Conservation (phyloP, 2,888 invertebrate genomes). For the Drosophila affinis region DNA sequence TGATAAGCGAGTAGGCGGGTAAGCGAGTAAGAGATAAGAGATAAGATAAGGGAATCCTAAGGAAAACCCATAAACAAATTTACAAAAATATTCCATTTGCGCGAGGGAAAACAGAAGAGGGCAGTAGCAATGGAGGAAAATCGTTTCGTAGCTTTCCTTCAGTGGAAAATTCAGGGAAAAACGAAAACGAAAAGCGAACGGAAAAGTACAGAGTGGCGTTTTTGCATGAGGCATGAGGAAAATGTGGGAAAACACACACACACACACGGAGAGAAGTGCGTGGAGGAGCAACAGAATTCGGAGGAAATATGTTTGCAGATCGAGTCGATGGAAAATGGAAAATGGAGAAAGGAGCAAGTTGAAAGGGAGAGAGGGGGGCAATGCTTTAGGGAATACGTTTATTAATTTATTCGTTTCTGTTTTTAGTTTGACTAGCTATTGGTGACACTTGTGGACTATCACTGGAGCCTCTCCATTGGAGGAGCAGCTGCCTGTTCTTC, state of each 20-base stretch:
- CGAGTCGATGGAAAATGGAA: neutral
- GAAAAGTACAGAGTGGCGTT: slow-evolving; percentile 41
- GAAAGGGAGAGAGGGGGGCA: no score
- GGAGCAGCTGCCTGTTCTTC: no score
- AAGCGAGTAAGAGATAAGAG: neutral
- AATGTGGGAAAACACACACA: slow-evolving; percentile 27
- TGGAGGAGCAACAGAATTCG: neutral
- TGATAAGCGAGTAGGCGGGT: no score
- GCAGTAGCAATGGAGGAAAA: neutral
- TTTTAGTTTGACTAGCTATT: no score
- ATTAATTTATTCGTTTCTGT: no score
- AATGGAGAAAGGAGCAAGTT: neutral
- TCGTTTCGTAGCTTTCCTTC: neutral
- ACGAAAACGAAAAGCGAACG: slow-evolving; percentile 24
- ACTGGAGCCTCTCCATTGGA: no score
- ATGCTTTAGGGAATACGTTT: neutral
- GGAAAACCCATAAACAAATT: neutral
- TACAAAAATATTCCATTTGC: slow-evolving; percentile 16
- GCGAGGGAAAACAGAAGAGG: neutral
- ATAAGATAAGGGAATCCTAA: neutral
- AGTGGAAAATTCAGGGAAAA: neutral
- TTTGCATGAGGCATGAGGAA: slow-evolving; percentile 35
- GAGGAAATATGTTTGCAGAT: neutral
- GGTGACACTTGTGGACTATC: no score
- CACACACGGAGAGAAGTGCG: no score